Percentiles rank a stretch among this genome's conserved stretches.
Conservation (phyloP, 1,140 invertebrate species). For the Luehdorfia chinensis region DNA sequence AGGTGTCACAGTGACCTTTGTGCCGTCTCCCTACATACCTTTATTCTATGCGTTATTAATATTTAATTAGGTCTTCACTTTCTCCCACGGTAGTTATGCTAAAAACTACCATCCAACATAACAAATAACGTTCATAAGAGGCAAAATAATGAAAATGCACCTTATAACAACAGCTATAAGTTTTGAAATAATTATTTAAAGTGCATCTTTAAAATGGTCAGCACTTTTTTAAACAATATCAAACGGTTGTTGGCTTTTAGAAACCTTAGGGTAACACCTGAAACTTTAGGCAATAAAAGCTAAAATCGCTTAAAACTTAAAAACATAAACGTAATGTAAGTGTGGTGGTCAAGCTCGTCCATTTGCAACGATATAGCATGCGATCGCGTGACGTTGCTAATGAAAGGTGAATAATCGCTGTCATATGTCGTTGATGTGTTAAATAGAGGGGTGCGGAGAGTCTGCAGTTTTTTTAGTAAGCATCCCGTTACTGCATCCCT, state of each 20-base stretch:
- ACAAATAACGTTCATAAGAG: neutral
- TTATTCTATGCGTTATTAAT: slow-evolving; percentile 47
- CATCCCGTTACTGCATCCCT: neutral
- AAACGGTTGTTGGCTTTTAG: no score
- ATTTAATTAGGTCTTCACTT: slow-evolving; percentile 56
- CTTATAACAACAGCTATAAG: neutral
- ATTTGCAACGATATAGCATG: slow-evolving; percentile 52
- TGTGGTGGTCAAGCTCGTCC: slow-evolving; percentile 29
- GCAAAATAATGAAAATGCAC: neutral
- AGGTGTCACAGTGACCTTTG: slow-evolving; percentile 54
- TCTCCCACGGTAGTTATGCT: slow-evolving; percentile 58
- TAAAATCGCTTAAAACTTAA: no score
- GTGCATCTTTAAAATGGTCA: slow-evolving; percentile 4
- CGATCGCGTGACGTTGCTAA: slow-evolving; percentile 53
- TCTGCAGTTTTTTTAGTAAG: slow-evolving; percentile 33
- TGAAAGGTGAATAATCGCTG: slow-evolving; percentile 55
- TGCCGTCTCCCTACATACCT: slow-evolving; percentile 39
- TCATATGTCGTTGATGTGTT: slow-evolving; percentile 57
- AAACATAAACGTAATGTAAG: no score
- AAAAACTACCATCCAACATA: slow-evolving; percentile 12
- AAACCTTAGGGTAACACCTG: no score
- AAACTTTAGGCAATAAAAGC: no score
- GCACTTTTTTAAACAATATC: slow-evolving; percentile 1
- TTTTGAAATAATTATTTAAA: neutral
- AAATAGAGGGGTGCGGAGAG: slow-evolving; percentile 39